A percentile compares a stretch with the other conserved stretches of the same genome.
Evolutionary conservation across 92 coral and sea anemone genomes (phyloP).

Genomic region (Siderastrea radians): DNA sequence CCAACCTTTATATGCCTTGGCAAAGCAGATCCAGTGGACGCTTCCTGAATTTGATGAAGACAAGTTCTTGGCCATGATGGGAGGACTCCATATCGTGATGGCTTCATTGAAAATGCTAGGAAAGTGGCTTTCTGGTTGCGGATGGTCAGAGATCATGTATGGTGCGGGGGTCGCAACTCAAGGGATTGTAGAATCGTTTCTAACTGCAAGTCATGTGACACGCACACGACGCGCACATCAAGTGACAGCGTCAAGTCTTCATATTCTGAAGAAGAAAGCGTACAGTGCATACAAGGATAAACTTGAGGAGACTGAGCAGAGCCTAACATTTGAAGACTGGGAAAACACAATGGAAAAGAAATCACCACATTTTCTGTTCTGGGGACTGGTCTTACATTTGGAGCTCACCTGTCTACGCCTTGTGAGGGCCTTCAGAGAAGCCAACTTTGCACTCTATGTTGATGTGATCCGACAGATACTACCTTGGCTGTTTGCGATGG

Average conservation of each 20-base stretch:
- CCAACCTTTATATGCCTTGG: constrained; percentile 66
- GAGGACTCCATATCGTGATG: constrained; percentile 66
- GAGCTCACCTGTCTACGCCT: constrained; percentile 61
- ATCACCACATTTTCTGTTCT: constrained; percentile 56
- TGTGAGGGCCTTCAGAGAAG: constrained; percentile 77
- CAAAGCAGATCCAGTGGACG: constrained; percentile 72
- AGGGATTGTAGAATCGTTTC: constrained; percentile 72
- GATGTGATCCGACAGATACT: constrained; percentile 57
- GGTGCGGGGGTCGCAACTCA: constrained; percentile 69
- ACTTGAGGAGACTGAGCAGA: constrained; percentile 58
- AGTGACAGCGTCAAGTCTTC: constrained; percentile 69
- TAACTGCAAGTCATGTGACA: constrained; percentile 74
- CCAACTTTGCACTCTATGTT: constrained; percentile 67
- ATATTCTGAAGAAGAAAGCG: constrained; percentile 62
- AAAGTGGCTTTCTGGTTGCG: constrained; percentile 65
- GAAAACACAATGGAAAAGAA: constrained; percentile 57
- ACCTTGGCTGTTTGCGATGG: constrained; percentile 80
- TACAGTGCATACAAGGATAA: constrained; percentile 53
- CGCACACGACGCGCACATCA: constrained; percentile 75
- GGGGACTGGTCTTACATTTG: constrained; percentile 56
- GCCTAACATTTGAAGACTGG: constrained; percentile 60
- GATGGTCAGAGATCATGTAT: constrained; percentile 65
- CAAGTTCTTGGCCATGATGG: constrained; percentile 58
- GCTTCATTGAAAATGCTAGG: constrained; percentile 62
- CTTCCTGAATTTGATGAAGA: constrained; percentile 62